Percentiles rank a stretch among this genome's conserved stretches.
phyloP scores from a whole-genome alignment of 2,797 vertebrate species.

The Perodicticus potto region DNA sequence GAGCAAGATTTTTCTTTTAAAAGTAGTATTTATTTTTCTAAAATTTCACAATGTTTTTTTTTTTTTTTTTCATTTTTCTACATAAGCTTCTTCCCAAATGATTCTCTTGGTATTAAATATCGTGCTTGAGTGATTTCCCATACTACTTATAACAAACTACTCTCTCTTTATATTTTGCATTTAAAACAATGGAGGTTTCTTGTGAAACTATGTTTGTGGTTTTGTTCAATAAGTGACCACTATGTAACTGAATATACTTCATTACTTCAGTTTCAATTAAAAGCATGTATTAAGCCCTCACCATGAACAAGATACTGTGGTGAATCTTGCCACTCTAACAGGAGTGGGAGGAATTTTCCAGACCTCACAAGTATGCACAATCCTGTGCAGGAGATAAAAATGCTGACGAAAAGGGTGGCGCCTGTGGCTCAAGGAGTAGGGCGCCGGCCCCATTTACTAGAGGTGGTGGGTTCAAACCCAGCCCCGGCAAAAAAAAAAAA shows the following conservation, averaged over 20 bases:
- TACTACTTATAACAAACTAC: too few relatives aligned
- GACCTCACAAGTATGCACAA: slow-evolving; percentile 29
- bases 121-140: too few relatives aligned
- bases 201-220: background rate
- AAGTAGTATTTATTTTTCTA: background rate
- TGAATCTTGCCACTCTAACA: background rate
- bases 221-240: background rate
- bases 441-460: too few relatives aligned
- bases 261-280: slow-evolving; percentile 37
- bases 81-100: background rate
- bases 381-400: background rate
- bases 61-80: background rate
- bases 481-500: too few relatives aligned
- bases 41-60: background rate
- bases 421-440: too few relatives aligned
- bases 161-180: too few relatives aligned
- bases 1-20: background rate
- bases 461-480: too few relatives aligned
- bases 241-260: background rate
- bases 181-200: background rate
- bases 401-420: too few relatives aligned
- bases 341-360: background rate
- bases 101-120: background rate
- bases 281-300: background rate
- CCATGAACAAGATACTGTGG: background rate